phyloP scores from a whole-genome alignment of 2,113 vertebrate species.

The Aythya baeri region DNA sequence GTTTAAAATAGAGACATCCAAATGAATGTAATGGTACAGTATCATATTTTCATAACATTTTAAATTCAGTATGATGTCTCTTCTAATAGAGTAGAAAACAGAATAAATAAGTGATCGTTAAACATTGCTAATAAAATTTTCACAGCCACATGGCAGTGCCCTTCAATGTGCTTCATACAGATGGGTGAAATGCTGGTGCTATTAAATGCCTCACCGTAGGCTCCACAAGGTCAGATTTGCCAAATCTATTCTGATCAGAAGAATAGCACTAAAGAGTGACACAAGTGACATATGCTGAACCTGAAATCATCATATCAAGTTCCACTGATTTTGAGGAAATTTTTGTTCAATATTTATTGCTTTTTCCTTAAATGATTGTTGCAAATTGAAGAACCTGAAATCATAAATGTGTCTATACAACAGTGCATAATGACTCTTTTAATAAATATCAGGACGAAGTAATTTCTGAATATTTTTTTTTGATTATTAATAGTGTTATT shows the following conservation, averaged over 20 bases:
- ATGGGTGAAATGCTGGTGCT: neutral
- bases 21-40: neutral
- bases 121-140: neutral
- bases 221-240: neutral
- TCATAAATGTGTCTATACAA: neutral
- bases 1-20: neutral
- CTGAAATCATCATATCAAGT: neutral
- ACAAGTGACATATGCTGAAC: neutral
- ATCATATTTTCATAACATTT: neutral
- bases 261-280: neutral
- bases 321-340: neutral
- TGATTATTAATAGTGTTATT: slow-evolving; percentile 6
- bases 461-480: slow-evolving; percentile 19
- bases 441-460: neutral
- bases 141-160: neutral
- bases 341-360: neutral
- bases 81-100: neutral
- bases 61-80: neutral
- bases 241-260: neutral
- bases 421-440: neutral
- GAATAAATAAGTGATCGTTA: neutral
- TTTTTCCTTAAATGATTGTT: neutral
- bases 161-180: neutral
- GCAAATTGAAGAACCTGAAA: neutral
- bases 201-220: neutral